Evolutionary conservation across 2,113 vertebrate species (phyloP), one percentile per base, ranked within the genome.

Genomic region (Glareola pratincola): DNA sequence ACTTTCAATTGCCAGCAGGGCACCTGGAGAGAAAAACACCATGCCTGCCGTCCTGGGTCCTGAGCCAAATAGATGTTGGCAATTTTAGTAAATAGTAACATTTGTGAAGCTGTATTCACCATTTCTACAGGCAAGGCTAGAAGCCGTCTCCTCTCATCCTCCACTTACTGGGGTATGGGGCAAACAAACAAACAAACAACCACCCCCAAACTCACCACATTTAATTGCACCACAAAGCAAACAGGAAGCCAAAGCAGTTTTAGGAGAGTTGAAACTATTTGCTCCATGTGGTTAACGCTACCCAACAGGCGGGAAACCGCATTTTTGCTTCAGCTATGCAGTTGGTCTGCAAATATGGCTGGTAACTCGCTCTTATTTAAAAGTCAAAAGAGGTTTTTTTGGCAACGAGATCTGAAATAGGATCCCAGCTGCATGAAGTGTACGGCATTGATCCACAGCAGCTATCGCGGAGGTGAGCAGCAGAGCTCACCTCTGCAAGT

Each of bases 191-290:
- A 59, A 45, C 45, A 47, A 48, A 21, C 48, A 30, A 19, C 16
- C 4, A 37, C 30, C 17, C 13, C 45, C 34, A 63, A 53, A 19
- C 48, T 8, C 3, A 4, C 92, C 62, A 24, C 84, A 23, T 24
- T 34, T 78, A 45, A 32, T 57, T 76, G 68, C 36, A 23, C 81
- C 95, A 57, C 43, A 41, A 84, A 85, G 72, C 69, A 91, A 85
- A 96, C 96, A 97, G 97, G 97, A 97, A 97, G 88, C 73, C 69
- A 4, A 23, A 71, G 82, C 84, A 75, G 85, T 2, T 20, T 41
- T 90, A 20, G 86, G 86, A 85, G 94, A 80, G 68, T 0, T 26
- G 68, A 27, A 69, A n/a, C 79, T 86, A 48, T 93, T 32, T 56
- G 5, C 90, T 91, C 62, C 83, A 68, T 91, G 97, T 47, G 97